Base-by-base conservation (phyloP, 1,140 invertebrate species). In the Holotrichia oblita region DNA sequence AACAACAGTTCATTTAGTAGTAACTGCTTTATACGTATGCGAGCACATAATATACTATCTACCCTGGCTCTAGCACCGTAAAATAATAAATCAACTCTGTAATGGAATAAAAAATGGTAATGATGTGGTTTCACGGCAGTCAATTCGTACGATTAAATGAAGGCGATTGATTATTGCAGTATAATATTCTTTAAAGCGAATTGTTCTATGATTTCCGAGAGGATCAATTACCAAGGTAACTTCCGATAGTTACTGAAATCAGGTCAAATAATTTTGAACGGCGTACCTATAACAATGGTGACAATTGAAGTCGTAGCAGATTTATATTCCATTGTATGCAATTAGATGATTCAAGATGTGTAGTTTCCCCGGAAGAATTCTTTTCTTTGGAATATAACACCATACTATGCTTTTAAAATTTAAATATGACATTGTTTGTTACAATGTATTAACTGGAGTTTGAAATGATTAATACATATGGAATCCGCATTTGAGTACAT, bases 51-150 rank as follows among this genome's bases (percentile, higher is more conserved):
- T 22, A 27, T 27, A 64, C 17, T 20, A 34, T 69, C 27, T 34
- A 27, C 61, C 61, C 61, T 14, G 61, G 48, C 10, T 4, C 27
- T 34, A 34, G 22, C 22, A 69, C 22, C 61, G 27, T 69, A 69
- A 69, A 69, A 69, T 69, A 69, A 69, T 69, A 69, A 69, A 27
- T 69, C 61, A 69, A 69, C 8, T 0, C 61, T 3, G 22, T 69
- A 69, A 69, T 69, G 27, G 27, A 12, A 34, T 9, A 69, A 27
- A 22, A 69, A 69, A 69, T 34, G 61, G 24, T 69, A 69, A 34
- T 69, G 2, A 34, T 34, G 61, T 20, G 61, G 17, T 69, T 69
- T 69, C 61, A 69, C 22, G 20, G 61, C 22, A 27, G 27, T 27
- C 24, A 69, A 69, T 69, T 8, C 20, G 22, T 34, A 17, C 48